Evolutionary conservation across 2,888 invertebrate species (phyloP).

Genomic region (Chloroclystis v-ata): DNA sequence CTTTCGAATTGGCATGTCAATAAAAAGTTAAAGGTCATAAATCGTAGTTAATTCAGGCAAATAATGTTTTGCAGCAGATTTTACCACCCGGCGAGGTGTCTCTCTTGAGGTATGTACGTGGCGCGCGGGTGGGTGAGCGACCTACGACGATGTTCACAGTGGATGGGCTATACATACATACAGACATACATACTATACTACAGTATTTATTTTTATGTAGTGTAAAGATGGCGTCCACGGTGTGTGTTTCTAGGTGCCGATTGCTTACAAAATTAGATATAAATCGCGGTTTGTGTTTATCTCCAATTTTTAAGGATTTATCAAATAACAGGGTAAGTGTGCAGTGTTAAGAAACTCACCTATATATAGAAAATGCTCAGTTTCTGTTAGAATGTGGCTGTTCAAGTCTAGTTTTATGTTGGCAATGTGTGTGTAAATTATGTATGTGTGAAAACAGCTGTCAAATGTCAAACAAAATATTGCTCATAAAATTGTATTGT

Average conservation of each 20-base stretch:
- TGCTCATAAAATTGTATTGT: neutral
- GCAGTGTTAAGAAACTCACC: conserved; percentile 32
- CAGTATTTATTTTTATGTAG: conserved; percentile 42
- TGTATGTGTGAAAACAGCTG: conserved; percentile 53
- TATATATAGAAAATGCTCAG: conserved; percentile 31
- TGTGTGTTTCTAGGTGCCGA: conserved; percentile 80
- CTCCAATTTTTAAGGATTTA: conserved; percentile 71
- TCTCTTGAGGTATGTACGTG: conserved; percentile 16
- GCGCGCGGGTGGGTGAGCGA: conserved; percentile 33
- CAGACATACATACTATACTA: too few species aligned
- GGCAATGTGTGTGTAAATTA: conserved; percentile 55
- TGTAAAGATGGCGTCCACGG: conserved; percentile 80
- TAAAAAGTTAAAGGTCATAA: too few species aligned
- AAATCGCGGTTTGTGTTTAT: conserved; percentile 78
- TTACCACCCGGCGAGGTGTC: too few species aligned
- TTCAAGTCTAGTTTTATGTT: conserved; percentile 44
- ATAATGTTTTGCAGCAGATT: too few species aligned
- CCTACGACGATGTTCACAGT: conserved; percentile 30
- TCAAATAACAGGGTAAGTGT: conserved; percentile 71
- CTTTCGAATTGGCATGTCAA: too few species aligned
- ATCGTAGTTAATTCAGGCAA: too few species aligned
- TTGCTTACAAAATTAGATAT: conserved; percentile 79
- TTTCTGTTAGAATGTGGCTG: conserved; percentile 57
- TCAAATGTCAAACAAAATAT: conserved; percentile 62
- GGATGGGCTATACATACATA: conserved; percentile 27